Evolutionary conservation across 2,113 vertebrate species (phyloP), one percentile per base, ranked within the genome.

Genomic region (Ardeotis arabs): DNA sequence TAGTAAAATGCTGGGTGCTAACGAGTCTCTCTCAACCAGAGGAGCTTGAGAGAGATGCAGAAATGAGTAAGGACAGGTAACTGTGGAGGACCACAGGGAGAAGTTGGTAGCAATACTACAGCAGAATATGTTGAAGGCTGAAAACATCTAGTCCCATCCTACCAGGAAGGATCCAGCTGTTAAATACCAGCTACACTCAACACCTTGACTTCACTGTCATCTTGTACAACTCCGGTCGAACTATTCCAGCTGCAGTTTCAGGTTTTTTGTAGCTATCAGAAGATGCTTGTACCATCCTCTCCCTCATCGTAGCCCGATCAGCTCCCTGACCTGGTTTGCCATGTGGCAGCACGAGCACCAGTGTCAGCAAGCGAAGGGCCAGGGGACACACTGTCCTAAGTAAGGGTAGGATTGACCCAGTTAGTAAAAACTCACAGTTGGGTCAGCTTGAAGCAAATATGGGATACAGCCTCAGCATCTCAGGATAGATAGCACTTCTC

Each of bases 401-500:
- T 12, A 68, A 91, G 84, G 50, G 63, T 59, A 83, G 75, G 39
- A 91, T 7, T 93, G 93, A 96, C 93, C 81, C 89, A 94, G 41
- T 92, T 78, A 45, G 35, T 9, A 45, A 89, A 92, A 93, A 63
- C 44, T 28, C 1, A 5, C 24, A 81, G 77, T 64, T 35, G 19
- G 84, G 91, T 83, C 84, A 79, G 77, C 73, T 94, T 56, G 60
- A 75, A 91, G 66, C 44, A 72, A 91, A 78, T 44, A 31, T 3
- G 18, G 78, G 77, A 80, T 66, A 52, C 53, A 76, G 84, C 27
- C 84, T 60, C 29, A 1, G 44, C 24, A 33, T 53, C 62, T 91
- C 2, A 0, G 84, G 84, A 87, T 8, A 84, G 81, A 52, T 3
- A 80, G 55, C 60, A 68, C 91, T 87, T 79, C 74, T 41, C 83